These are phyloP conservation scores for Dermatophagoides farinae DNA, from an alignment of 1,140 invertebrate species.

Conservation along the genomic window DNA sequence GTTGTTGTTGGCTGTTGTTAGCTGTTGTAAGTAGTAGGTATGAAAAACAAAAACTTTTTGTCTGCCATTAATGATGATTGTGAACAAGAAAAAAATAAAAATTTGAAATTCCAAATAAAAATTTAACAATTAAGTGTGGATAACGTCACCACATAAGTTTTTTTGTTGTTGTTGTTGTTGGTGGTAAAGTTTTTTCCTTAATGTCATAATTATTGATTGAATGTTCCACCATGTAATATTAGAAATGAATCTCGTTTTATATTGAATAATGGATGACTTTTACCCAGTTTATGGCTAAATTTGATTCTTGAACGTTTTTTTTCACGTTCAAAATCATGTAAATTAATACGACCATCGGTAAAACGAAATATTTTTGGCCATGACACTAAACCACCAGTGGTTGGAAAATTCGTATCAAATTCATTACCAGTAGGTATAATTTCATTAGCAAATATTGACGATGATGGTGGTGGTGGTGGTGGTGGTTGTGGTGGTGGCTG, in stretches of 20 bases:
- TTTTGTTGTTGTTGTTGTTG: no score
- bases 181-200: neutral
- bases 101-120: no score
- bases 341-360: slow-evolving; percentile 16
- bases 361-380: slow-evolving; percentile 17
- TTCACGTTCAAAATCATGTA: slow-evolving; percentile 36
- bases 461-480: no score
- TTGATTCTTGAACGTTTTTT: slow-evolving; percentile 41
- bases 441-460: neutral
- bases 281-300: slow-evolving; percentile 28
- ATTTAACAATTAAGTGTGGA: no score
- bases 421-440: neutral
- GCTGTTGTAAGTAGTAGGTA: no score
- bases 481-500: no score
- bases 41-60: no score
- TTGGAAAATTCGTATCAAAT: neutral
- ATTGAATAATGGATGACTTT: slow-evolving; percentile 7
- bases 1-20: no score
- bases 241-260: slow-evolving; percentile 16
- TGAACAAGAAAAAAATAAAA: no score
- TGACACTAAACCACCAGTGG: no score
- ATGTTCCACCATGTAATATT: slow-evolving; percentile 17
- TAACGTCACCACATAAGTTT: no score
- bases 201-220: neutral
- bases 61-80: no score